Percentiles rank a stretch among this genome's conserved stretches.
phyloP scores from a whole-genome alignment of 2,888 invertebrate species.

The Pachymerium ferrugineum region DNA sequence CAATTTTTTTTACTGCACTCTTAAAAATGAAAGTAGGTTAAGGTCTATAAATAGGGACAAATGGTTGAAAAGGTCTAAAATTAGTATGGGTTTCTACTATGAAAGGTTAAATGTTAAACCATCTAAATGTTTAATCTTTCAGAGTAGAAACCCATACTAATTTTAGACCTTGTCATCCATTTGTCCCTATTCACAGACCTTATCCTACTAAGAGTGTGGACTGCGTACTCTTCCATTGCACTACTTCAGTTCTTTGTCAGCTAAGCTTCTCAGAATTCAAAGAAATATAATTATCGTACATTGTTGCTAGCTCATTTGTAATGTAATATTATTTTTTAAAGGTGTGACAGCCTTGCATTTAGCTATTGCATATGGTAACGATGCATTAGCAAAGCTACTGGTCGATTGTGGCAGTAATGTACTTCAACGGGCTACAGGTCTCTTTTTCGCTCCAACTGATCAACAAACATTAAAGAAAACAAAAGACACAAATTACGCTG shows the following conservation, averaged over 20 bases:
- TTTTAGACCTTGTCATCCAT: no score
- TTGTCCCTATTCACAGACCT: no score
- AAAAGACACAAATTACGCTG: constrained; percentile 83
- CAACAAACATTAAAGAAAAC: constrained; percentile 75
- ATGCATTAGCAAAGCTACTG: constrained; percentile 86
- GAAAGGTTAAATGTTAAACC: no score
- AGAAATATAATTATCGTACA: not conserved
- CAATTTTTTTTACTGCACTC: no score
- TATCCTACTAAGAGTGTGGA: no score
- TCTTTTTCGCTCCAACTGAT: constrained; percentile 92
- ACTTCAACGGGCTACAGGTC: constrained; percentile 85
- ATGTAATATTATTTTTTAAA: constrained; percentile 43
- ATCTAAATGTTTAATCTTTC: no score
- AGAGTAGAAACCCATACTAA: no score
- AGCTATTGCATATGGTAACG: constrained; percentile 93
- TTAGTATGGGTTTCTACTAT: no score
- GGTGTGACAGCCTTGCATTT: constrained; percentile 90
- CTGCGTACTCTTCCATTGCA: no score
- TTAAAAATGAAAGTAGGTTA: no score
- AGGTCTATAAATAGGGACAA: no score
- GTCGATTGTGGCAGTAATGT: constrained; percentile 89
- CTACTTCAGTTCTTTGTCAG: not conserved
- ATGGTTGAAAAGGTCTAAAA: no score
- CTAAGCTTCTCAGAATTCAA: not conserved
- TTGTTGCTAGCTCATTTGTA: not conserved